phyloP scores from a whole-genome alignment of 2,888 invertebrate genomes.

The Platynereis dumerilii region DNA sequence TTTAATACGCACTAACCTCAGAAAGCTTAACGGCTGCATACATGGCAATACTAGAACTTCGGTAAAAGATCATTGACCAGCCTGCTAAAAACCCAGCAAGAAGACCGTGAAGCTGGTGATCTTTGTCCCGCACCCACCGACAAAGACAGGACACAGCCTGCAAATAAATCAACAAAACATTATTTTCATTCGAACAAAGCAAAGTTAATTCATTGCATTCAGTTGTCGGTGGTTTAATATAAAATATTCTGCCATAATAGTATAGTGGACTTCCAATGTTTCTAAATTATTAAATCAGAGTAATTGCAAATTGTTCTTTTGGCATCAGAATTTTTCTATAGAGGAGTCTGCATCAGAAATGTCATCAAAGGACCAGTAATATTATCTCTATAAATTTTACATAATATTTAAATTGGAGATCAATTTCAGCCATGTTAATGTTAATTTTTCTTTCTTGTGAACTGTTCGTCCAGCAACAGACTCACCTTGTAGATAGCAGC shows the following conservation, averaged over 20 bases:
- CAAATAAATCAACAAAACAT: not conserved
- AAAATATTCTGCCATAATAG: not conserved
- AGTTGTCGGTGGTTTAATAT: not conserved
- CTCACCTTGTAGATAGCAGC: slow-evolving; percentile 17
- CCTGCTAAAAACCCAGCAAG: slow-evolving; percentile 78
- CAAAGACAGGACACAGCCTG: slow-evolving; percentile 67
- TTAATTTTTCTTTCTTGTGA: no score
- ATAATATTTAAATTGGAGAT: no score
- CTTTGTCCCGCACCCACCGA: slow-evolving; percentile 70
- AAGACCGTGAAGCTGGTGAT: slow-evolving; percentile 72
- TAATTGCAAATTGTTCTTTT: no score
- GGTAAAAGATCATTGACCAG: slow-evolving; percentile 75
- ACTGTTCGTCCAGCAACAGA: no score
- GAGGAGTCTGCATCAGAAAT: no score
- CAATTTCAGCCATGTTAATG: no score
- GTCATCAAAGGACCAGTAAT: no score
- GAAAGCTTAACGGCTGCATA: slow-evolving; percentile 84
- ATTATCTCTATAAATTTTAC: no score
- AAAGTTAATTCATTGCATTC: not conserved
- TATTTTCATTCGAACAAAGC: not conserved
- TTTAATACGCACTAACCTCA: slow-evolving; percentile 71
- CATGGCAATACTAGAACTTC: slow-evolving; percentile 79
- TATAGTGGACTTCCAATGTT: no score
- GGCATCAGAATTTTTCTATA: no score
- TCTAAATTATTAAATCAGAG: no score